A percentile compares a stretch with the other conserved stretches of the same genome.
These are phyloP conservation scores for Latheticus oryzae DNA, from an alignment of 2,888 invertebrate genomes.

Conservation along the genomic window DNA sequence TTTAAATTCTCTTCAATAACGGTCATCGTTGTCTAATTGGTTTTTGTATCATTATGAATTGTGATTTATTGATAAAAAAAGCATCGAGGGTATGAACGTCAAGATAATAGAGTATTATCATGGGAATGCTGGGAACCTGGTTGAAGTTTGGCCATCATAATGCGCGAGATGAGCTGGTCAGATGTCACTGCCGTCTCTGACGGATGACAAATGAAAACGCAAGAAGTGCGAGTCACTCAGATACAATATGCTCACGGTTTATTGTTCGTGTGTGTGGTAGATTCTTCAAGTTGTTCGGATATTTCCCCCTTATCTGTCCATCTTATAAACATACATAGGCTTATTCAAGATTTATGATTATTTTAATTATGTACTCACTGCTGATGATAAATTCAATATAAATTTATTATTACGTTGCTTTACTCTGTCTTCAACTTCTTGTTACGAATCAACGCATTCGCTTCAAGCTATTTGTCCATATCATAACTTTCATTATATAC, in stretches of 20 bases:
- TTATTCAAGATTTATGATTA: conserved; percentile 36
- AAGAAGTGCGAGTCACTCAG: conserved; percentile 62
- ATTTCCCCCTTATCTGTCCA: conserved; percentile 50
- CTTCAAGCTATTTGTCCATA: background rate
- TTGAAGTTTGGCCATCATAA: conserved; percentile 46
- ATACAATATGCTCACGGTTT: conserved; percentile 58
- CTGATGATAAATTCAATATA: conserved; percentile 17
- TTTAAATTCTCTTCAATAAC: background rate
- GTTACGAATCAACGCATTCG: conserved; percentile 2
- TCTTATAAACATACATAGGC: conserved; percentile 45
- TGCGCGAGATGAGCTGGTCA: conserved; percentile 62
- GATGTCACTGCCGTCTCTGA: conserved; percentile 63
- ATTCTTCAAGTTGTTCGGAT: conserved; percentile 48
- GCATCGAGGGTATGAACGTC: conserved; percentile 4
- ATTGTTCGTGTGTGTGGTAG: conserved; percentile 57
- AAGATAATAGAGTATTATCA: conserved; percentile 35
- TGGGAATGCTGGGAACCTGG: conserved; percentile 40
- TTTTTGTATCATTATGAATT: background rate
- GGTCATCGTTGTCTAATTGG: conserved; percentile 17
- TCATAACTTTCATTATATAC: conserved; percentile 13
- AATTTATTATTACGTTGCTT: conserved; percentile 11
- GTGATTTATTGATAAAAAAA: conserved; percentile 32
- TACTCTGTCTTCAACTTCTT: background rate
- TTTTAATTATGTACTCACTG: conserved; percentile 26
- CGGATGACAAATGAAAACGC: conserved; percentile 64